A percentile compares a stretch with the other conserved stretches of the same genome.
Evolutionary conservation across 2,888 invertebrate genomes (phyloP).

Genomic region (Ditylenchus weischeri): DNA sequence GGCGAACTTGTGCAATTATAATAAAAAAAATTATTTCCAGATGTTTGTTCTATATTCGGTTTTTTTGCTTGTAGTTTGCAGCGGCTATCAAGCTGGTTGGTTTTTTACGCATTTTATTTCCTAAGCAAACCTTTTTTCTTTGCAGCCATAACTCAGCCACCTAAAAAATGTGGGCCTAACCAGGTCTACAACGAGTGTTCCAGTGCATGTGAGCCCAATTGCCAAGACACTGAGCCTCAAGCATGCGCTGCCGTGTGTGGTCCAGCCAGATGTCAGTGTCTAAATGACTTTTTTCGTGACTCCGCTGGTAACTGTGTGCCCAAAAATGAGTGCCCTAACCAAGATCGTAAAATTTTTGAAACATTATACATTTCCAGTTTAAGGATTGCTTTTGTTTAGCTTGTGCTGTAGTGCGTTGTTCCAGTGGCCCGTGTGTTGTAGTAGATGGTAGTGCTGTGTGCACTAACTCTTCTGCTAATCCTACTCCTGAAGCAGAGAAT

Average conservation of each 20-base stretch:
- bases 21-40: too few relatives aligned
- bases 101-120: too few relatives aligned
- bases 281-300: neutral
- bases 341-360: too few relatives aligned
- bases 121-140: too few relatives aligned
- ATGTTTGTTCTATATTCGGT: too few relatives aligned
- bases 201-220: neutral
- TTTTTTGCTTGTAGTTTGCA: too few relatives aligned
- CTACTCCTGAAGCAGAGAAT: neutral
- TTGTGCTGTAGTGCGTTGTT: constrained; percentile 3
- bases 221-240: neutral
- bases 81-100: too few relatives aligned
- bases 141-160: neutral
- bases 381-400: neutral
- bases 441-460: neutral
- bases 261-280: constrained; percentile 4
- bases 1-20: too few relatives aligned
- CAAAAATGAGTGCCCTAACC: neutral
- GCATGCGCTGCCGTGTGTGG: neutral
- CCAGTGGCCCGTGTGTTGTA: constrained; percentile 2
- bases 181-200: neutral
- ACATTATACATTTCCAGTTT: too few relatives aligned
- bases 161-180: neutral
- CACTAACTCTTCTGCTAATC: neutral
- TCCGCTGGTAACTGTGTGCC: neutral